A percentile compares a stretch with the other conserved stretches of the same genome.
phyloP scores from a whole-genome alignment of 2,888 invertebrate genomes.

The Pecten maximus region DNA sequence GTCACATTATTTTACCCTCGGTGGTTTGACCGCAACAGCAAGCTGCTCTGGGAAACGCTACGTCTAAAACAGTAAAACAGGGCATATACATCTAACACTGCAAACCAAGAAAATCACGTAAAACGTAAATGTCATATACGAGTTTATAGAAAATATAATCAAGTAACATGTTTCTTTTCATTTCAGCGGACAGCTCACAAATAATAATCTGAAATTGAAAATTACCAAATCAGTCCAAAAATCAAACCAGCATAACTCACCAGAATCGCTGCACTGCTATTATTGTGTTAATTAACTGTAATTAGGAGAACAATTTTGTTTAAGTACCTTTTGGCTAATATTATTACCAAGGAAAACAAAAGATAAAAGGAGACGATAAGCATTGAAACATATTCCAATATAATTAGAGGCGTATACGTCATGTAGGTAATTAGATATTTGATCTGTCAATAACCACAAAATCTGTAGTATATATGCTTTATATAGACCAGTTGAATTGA shows the following conservation, averaged over 20 bases:
- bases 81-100: constrained; percentile 10
- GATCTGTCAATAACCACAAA: background rate
- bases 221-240: background rate
- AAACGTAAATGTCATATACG: background rate
- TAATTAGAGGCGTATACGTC: background rate
- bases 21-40: constrained; percentile 58
- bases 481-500: background rate
- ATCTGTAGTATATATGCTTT: background rate
- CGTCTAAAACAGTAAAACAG: constrained; percentile 68
- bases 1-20: constrained; percentile 57
- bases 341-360: background rate
- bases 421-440: background rate
- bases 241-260: background rate
- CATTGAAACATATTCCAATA: background rate
- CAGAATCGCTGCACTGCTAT: background rate
- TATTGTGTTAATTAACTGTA: background rate
- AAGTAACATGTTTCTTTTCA: background rate
- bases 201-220: background rate
- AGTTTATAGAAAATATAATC: background rate
- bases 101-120: background rate
- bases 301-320: background rate
- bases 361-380: background rate
- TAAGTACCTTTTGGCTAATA: background rate
- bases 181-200: background rate
- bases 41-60: constrained; percentile 72